Evolutionary conservation across 37 sponge, comb jelly and placozoan species (phyloP), one percentile per base, ranked within the genome.

Genomic region (Geodia barretti): DNA sequence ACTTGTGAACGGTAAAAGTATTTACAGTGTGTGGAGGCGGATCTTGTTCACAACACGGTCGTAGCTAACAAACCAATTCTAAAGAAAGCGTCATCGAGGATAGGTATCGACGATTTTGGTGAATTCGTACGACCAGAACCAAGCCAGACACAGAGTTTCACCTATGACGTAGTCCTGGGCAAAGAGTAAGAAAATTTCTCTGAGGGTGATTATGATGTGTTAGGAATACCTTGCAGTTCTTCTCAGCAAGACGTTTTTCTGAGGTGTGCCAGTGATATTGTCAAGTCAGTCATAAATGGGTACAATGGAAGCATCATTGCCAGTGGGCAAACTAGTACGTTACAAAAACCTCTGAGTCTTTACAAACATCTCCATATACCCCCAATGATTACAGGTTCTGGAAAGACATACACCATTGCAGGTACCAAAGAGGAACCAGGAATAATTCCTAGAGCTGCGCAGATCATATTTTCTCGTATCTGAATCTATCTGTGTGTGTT

Each of bases 241-340:
- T 79, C 81, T 29, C 90, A 94, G 66, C 85, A 84, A 21, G 47
- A 39, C 28, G 64, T 94, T 1, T 94, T 93, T 77, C 61, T 35
- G 7, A 33, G 26, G 0, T 83, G 91, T 77, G 95, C 79, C 5
- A 38, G 70, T 9, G 82, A 83, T 0, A 87, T 94, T 33, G 88
- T 89, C 26, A 73, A 75, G 61, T 87, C 88, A 35, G 91, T 94
- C 20, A 79, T 94, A 39, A 69, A 87, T n/a, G 95, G 95, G 29
- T 94, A 94, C 73, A 96, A 96, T 64, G 97, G 97, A 29, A 96
- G 97, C 64, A 82, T 96, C 60, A 96, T 96, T 35, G 93, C 93
- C 19, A 94, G 94, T 83, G 97, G 97, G 63, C 97, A 96, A 77
- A 96, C 97, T 41, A 91, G 97, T 71, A 82, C 80, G 23, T n/a